phyloP scores from a whole-genome alignment of 2,888 invertebrate species.

The Hirtodrosophila duncani region DNA sequence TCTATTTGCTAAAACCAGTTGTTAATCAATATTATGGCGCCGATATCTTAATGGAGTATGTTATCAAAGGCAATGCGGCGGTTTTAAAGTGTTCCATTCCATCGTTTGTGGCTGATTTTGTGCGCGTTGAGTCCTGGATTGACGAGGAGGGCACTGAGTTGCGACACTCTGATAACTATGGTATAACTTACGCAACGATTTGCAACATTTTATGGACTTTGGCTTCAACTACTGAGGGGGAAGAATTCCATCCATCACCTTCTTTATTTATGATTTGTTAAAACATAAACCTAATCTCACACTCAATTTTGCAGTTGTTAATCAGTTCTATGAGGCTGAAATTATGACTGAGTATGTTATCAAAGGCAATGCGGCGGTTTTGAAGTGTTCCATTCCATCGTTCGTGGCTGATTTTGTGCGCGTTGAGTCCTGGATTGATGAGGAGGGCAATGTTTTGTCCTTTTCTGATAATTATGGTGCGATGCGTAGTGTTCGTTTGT shows the following conservation, averaged over 20 bases:
- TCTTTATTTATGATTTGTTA: constrained; percentile 6
- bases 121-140: constrained; percentile 85
- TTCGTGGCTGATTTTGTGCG: constrained; percentile 86
- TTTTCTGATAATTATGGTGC: constrained; percentile 77
- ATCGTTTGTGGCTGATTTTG: constrained; percentile 86
- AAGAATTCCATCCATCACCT: constrained; percentile 6
- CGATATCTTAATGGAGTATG: constrained; percentile 86
- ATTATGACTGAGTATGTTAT: constrained; percentile 87
- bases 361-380: constrained; percentile 84
- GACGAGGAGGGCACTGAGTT: constrained; percentile 82
- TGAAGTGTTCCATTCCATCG: constrained; percentile 87
- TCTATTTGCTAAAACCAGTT: constrained; percentile 78
- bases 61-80: constrained; percentile 86
- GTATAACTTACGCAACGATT: constrained; percentile 73
- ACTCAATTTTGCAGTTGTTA: constrained; percentile 81
- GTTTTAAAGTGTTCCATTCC: constrained; percentile 87
- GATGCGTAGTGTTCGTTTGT: constrained; percentile 25
- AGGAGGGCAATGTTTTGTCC: constrained; percentile 77
- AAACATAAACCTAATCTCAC: constrained; percentile 10
- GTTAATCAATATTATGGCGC: constrained; percentile 86
- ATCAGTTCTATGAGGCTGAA: constrained; percentile 86
- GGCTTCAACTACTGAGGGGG: constrained; percentile 7
- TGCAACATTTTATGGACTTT: constrained; percentile 5
- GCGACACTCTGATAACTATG: constrained; percentile 79
- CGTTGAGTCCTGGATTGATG: constrained; percentile 85